These are phyloP conservation scores for Phylloscopus trochilus DNA, from an alignment of 2,113 vertebrate genomes.

Conservation along the genomic window DNA sequence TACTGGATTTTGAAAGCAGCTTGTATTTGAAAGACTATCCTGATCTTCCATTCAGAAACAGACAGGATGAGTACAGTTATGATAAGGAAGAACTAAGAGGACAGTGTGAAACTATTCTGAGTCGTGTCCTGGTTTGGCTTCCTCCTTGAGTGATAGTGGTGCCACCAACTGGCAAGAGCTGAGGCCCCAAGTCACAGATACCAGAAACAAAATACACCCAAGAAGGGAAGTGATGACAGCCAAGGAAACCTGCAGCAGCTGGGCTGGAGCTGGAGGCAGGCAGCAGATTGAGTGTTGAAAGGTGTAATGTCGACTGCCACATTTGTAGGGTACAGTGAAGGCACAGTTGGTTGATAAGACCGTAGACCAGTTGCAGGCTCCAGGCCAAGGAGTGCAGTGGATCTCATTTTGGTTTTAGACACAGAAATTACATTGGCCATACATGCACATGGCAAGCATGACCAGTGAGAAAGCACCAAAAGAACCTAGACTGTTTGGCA, in stretches of 20 bases:
- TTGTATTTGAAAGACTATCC: background rate
- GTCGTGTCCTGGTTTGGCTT: background rate
- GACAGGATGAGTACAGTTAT: background rate
- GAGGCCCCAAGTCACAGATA: background rate
- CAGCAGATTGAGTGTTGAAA: background rate
- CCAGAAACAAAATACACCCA: background rate
- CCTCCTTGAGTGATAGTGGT: background rate
- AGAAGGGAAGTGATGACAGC: background rate
- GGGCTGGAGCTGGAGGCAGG: background rate
- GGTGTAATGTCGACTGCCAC: background rate
- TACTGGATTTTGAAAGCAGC: background rate
- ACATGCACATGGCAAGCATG: fast-evolving
- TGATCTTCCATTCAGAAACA: background rate
- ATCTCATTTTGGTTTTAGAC: background rate
- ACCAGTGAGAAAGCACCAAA: background rate
- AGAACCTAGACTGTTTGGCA: background rate
- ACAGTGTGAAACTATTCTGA: background rate
- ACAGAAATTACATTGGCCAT: fast-evolving
- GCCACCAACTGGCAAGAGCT: background rate
- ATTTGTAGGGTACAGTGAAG: background rate
- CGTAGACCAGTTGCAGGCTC: background rate
- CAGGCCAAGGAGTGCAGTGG: background rate
- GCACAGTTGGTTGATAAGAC: fast-evolving
- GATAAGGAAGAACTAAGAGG: background rate
- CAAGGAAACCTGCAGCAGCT: background rate